These are phyloP conservation scores for Tragelaphus scriptus DNA, from an alignment of 2,113 vertebrate species.

Conservation along the genomic window DNA sequence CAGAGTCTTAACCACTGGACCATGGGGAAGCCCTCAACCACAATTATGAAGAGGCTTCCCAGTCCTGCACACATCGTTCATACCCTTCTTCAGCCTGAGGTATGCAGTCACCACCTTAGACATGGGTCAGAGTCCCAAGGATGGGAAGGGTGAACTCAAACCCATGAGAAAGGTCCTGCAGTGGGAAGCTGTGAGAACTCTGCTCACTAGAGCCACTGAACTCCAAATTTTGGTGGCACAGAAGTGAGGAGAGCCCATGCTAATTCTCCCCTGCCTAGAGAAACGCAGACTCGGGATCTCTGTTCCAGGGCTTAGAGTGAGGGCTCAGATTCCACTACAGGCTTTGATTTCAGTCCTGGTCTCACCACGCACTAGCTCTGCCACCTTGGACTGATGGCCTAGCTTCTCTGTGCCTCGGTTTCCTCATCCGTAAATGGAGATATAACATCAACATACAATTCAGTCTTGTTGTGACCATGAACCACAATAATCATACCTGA, in stretches of 20 bases:
- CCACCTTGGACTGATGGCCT: not conserved
- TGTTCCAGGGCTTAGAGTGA: not conserved
- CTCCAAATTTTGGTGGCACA: not conserved
- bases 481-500: not conserved
- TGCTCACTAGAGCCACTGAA: not conserved
- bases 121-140: not conserved
- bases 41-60: not conserved
- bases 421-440: not conserved
- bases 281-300: not conserved
- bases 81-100: not conserved
- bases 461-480: not conserved
- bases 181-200: not conserved
- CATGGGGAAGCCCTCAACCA: not conserved
- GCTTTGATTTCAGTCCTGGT: not conserved
- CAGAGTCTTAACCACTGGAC: not conserved
- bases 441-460: not conserved
- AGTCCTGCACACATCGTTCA: fast-evolving
- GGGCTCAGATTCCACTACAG: not conserved
- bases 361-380: not conserved
- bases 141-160: not conserved
- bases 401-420: not conserved
- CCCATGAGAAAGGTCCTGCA: not conserved
- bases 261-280: not conserved
- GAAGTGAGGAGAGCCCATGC: too few species aligned
- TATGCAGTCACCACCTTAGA: not conserved